Percentiles rank a stretch among this genome's conserved stretches.
Conservation (phyloP, 2,797 vertebrate species). For the Sebastes paucispinis region DNA sequence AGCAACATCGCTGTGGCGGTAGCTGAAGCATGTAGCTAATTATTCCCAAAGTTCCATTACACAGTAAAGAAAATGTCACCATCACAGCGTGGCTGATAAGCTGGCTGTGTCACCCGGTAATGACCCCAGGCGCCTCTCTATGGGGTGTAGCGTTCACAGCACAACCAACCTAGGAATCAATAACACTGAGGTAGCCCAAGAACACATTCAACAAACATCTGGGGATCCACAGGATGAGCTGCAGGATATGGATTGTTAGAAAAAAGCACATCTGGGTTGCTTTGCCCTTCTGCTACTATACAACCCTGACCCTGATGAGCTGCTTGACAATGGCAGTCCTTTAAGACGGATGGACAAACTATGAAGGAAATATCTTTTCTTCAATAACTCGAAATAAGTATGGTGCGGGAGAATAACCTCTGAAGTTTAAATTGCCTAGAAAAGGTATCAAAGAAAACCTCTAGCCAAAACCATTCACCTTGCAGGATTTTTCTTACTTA, state of each 20-base stretch:
- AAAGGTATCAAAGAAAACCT: neutral
- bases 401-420: neutral
- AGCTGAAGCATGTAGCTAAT: neutral
- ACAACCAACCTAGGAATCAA: neutral
- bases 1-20: neutral
- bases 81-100: neutral
- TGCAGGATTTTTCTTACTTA: neutral
- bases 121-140: neutral
- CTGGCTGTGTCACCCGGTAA: neutral
- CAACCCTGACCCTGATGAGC: neutral
- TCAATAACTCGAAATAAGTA: neutral
- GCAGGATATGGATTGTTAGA: neutral
- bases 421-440: neutral
- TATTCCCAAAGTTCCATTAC: neutral
- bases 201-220: neutral
- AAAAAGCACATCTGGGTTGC: neutral
- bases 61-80: neutral
- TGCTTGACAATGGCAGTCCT: neutral
- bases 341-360: neutral
- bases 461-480: neutral
- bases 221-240: neutral
- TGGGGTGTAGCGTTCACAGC: neutral
- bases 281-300: neutral
- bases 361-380: neutral
- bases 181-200: neutral